Conservation (phyloP, 2,888 invertebrate species). For the Horisme vitalbata region DNA sequence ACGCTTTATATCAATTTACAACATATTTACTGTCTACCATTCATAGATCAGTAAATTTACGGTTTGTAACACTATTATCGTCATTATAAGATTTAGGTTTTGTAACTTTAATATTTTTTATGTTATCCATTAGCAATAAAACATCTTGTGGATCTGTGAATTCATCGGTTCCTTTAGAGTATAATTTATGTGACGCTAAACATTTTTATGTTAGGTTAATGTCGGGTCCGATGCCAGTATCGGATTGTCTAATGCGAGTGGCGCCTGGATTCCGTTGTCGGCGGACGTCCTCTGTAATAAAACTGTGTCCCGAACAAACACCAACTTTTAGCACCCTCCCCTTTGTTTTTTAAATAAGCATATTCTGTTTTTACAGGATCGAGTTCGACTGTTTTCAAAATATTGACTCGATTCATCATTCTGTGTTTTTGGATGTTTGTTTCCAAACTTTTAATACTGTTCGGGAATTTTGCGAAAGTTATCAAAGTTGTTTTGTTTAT, state of each 20-base stretch:
- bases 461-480: slow-evolving; percentile 22
- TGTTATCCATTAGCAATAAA: slow-evolving; percentile 70
- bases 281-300: slow-evolving; percentile 71
- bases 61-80: slow-evolving; percentile 52
- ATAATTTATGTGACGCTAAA: slow-evolving; percentile 79
- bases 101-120: slow-evolving; percentile 39
- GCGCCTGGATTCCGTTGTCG: slow-evolving; percentile 70
- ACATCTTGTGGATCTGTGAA: slow-evolving; percentile 67
- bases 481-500: slow-evolving; percentile 20
- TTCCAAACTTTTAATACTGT: slow-evolving; percentile 31
- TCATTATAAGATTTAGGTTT: slow-evolving; percentile 45
- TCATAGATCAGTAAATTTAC: slow-evolving; percentile 61
- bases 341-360: slow-evolving; percentile 74
- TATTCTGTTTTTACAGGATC: slow-evolving; percentile 66
- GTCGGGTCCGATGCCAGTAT: slow-evolving; percentile 70
- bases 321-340: slow-evolving; percentile 67
- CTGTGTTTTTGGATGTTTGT: slow-evolving; percentile 28
- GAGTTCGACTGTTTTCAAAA: slow-evolving; percentile 55
- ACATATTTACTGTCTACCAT: slow-evolving; percentile 57
- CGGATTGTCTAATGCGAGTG: slow-evolving; percentile 74
- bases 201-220: slow-evolving; percentile 78
- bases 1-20: slow-evolving; percentile 76
- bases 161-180: slow-evolving; percentile 73
- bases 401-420: slow-evolving; percentile 53
- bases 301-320: slow-evolving; percentile 74